Percentiles rank a stretch among this genome's conserved stretches.
These are phyloP conservation scores for Antheraea mylitta DNA, from an alignment of 1,140 invertebrate genomes.

Conservation along the genomic window DNA sequence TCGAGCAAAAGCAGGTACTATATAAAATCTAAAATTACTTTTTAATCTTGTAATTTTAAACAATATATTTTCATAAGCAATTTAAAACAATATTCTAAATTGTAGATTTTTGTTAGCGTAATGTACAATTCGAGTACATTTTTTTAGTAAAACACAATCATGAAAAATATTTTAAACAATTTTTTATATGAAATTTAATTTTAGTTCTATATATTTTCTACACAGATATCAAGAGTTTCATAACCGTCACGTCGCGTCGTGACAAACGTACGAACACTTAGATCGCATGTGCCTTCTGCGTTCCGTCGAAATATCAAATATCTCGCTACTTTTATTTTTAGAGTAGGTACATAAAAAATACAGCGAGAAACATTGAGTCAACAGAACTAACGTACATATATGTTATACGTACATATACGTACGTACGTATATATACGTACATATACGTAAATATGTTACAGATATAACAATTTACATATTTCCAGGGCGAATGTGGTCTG, in stretches of 20 bases:
- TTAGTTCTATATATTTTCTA: not conserved
- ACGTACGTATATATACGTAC: too few species aligned
- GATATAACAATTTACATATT: slow-evolving; percentile 42
- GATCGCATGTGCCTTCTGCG: slow-evolving; percentile 4
- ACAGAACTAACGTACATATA: too few species aligned
- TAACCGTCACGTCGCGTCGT: not conserved
- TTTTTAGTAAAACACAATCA: too few species aligned
- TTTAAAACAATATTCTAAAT: too few species aligned
- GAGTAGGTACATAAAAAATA: slow-evolving; percentile 1
- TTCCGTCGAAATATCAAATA: slow-evolving; percentile 8
- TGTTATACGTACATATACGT: too few species aligned
- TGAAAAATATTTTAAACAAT: not conserved
- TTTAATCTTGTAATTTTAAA: too few species aligned
- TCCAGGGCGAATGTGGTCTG: slow-evolving; percentile 35
- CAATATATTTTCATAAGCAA: too few species aligned
- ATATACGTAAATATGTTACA: slow-evolving; percentile 33
- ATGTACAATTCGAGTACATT: too few species aligned
- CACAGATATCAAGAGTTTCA: not conserved
- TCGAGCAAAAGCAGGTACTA: too few species aligned
- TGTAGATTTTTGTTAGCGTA: too few species aligned
- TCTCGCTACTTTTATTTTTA: slow-evolving; percentile 6
- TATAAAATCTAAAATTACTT: too few species aligned
- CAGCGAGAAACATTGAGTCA: slow-evolving; percentile 5
- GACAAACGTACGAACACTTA: slow-evolving; percentile 3
- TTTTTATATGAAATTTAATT: not conserved